Percentiles rank a stretch among this genome's conserved stretches.
These are phyloP conservation scores for Aurelia aurita DNA, from an alignment of 30 jellyfish, hydroid and myxozoan genomes.

Conservation along the genomic window DNA sequence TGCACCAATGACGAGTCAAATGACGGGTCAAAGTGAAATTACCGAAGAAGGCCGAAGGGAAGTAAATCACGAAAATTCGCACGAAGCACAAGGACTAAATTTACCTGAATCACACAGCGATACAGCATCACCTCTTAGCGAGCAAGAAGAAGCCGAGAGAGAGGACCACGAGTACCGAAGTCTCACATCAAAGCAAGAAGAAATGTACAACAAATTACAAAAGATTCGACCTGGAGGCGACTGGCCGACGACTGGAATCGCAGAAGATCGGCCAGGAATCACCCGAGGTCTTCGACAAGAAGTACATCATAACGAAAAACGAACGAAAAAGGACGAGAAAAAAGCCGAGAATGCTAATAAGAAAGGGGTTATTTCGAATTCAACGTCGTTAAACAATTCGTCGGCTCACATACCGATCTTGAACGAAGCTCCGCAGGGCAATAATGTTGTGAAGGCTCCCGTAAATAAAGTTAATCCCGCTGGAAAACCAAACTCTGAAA, in stretches of 20 bases:
- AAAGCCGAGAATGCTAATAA: slow-evolving; percentile 1
- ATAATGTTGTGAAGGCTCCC: not conserved
- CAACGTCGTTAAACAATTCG: slow-evolving; percentile 33
- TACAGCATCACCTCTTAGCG: slow-evolving; percentile 71
- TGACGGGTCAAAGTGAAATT: too few species aligned
- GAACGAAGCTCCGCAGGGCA: slow-evolving; percentile 6
- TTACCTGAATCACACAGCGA: slow-evolving; percentile 92
- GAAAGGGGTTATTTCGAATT: slow-evolving; percentile 24
- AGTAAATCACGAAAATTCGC: slow-evolving; percentile 27
- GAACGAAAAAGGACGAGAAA: slow-evolving; percentile 47
- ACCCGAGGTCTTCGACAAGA: slow-evolving; percentile 25
- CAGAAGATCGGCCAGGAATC: slow-evolving; percentile 29
- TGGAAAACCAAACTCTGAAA: not conserved
- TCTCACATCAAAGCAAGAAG: slow-evolving; percentile 76
- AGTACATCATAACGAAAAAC: slow-evolving; percentile 37
- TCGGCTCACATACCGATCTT: slow-evolving; percentile 28
- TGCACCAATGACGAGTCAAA: slow-evolving; percentile 46
- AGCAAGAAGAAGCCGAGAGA: slow-evolving; percentile 90
- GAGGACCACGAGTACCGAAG: slow-evolving; percentile 90
- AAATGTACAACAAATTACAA: slow-evolving; percentile 69
- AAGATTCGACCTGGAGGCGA: slow-evolving; percentile 79
- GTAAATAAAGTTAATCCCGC: slow-evolving; percentile 6
- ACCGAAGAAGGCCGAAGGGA: slow-evolving; percentile 51
- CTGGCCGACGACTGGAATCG: slow-evolving; percentile 55
- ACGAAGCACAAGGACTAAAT: slow-evolving; percentile 21